phyloP scores from a whole-genome alignment of 2,888 invertebrate genomes.

The Drosophila eohydei region DNA sequence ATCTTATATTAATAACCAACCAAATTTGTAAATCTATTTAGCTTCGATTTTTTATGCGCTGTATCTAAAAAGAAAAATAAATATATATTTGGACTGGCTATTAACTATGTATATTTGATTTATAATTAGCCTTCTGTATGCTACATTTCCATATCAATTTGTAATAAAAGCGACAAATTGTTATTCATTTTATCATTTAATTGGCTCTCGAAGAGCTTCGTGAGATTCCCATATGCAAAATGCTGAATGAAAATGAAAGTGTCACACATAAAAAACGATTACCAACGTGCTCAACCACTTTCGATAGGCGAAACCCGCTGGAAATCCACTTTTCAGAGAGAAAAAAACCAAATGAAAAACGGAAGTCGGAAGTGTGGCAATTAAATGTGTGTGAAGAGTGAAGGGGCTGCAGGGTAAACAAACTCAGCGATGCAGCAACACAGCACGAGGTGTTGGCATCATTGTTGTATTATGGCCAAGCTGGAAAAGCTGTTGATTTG shows the following conservation, averaged over 20 bases:
- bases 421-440: constrained; percentile 58
- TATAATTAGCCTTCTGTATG: too few relatives aligned
- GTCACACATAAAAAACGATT: constrained; percentile 40
- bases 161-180: neutral
- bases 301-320: constrained; percentile 50
- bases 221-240: neutral
- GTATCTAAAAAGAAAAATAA: neutral
- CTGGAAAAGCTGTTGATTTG: constrained; percentile 45
- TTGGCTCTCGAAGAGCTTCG: neutral
- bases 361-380: constrained; percentile 73
- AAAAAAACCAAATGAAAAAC: constrained; percentile 39
- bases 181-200: constrained; percentile 19
- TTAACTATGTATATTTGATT: neutral
- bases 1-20: constrained; percentile 18
- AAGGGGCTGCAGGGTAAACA: constrained; percentile 12
- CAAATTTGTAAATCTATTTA: constrained; percentile 7
- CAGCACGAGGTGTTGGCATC: constrained; percentile 54
- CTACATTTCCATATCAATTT: neutral
- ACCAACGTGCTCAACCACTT: constrained; percentile 60
- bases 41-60: neutral
- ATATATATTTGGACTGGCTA: neutral
- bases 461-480: constrained; percentile 21
- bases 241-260: constrained; percentile 66
- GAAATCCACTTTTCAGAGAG: constrained; percentile 29
- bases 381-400: constrained; percentile 32